Evolutionary conservation across 2,888 invertebrate species (phyloP).

Genomic region (Xestia c-nigrum): DNA sequence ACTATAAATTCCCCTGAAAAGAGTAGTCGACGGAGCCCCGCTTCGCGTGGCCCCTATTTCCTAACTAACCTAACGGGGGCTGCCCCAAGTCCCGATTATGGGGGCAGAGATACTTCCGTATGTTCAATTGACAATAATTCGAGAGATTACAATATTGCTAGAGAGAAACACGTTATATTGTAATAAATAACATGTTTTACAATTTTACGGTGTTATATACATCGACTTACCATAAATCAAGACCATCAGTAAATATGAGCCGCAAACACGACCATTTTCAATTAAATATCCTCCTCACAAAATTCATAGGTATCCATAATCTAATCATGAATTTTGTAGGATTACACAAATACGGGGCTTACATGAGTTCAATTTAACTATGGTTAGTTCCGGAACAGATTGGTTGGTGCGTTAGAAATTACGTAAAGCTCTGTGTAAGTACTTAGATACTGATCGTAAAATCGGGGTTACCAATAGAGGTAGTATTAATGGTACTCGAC

Average conservation of each 20-base stretch:
- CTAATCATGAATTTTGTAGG: slow-evolving; percentile 59
- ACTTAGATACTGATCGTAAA: slow-evolving; percentile 19
- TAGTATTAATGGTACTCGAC: background rate
- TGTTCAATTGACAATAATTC: too few species aligned
- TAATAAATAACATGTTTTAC: too few species aligned
- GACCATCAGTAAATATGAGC: background rate
- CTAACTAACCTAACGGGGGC: too few species aligned
- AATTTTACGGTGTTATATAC: too few species aligned
- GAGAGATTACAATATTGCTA: too few species aligned
- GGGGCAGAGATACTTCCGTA: too few species aligned
- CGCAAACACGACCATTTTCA: background rate
- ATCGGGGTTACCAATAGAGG: slow-evolving; percentile 11
- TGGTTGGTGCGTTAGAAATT: slow-evolving; percentile 52
- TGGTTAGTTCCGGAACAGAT: slow-evolving; percentile 54
- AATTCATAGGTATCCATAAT: slow-evolving; percentile 18
- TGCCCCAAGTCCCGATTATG: too few species aligned
- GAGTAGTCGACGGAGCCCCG: too few species aligned
- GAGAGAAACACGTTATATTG: too few species aligned
- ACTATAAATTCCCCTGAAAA: too few species aligned
- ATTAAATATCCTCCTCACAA: slow-evolving; percentile 4
- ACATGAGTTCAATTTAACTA: slow-evolving; percentile 64
- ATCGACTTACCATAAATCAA: too few species aligned
- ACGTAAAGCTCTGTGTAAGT: slow-evolving; percentile 27
- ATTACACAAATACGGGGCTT: slow-evolving; percentile 62
- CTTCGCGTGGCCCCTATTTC: too few species aligned